A percentile compares a stretch with the other conserved stretches of the same genome.
phyloP scores from a whole-genome alignment of 2,888 invertebrate genomes.

The Melanophora roralis region DNA sequence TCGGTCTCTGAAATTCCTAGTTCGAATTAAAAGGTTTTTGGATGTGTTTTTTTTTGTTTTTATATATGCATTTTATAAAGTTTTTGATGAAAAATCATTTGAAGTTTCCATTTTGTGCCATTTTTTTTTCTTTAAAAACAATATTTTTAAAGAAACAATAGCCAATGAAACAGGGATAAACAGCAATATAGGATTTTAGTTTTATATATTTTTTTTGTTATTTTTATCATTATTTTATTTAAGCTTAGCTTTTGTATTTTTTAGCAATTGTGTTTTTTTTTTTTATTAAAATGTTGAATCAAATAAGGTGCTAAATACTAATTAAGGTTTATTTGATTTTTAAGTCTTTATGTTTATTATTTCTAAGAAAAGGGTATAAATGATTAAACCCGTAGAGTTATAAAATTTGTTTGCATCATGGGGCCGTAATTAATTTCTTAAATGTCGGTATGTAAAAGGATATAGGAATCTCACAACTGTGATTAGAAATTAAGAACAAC shows the following conservation, averaged over 20 bases:
- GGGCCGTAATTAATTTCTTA: too few species aligned
- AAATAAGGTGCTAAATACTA: conserved; percentile 57
- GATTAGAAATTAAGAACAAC: too few species aligned
- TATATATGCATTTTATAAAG: not conserved
- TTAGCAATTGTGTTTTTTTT: not conserved
- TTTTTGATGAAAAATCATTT: too few species aligned
- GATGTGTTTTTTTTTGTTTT: not conserved
- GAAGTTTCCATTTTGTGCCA: conserved; percentile 60
- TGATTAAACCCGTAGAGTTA: too few species aligned
- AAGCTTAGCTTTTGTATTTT: conserved; percentile 25
- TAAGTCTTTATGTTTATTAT: not conserved
- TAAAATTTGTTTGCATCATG: too few species aligned
- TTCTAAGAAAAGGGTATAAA: too few species aligned
- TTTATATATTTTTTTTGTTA: conserved; percentile 18
- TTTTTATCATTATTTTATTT: conserved; percentile 14
- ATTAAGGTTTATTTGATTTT: conserved; percentile 26
- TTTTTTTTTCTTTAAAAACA: conserved; percentile 26
- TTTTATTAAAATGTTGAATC: conserved; percentile 53
- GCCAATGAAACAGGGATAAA: conserved; percentile 46
- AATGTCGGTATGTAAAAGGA: too few species aligned
- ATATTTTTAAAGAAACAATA: conserved; percentile 37
- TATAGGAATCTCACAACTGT: too few species aligned
- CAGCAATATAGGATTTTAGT: conserved; percentile 17
- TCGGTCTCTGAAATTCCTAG: too few species aligned
- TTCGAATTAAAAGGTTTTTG: not conserved